phyloP scores from a whole-genome alignment of 2,797 vertebrate species.

The Cheirogaleus major region DNA sequence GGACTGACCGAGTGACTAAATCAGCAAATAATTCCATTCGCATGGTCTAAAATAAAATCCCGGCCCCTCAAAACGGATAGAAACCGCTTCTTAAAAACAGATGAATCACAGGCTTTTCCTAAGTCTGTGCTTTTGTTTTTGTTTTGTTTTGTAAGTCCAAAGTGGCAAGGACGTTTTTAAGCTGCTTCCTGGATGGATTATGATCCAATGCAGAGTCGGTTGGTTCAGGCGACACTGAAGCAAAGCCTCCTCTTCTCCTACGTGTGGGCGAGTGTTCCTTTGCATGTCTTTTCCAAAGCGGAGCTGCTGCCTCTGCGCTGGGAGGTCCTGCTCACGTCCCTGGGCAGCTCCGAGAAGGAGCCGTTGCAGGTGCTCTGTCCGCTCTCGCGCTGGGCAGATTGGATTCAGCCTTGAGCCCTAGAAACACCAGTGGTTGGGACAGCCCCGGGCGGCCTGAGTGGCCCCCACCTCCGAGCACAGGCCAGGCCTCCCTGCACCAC shows the following conservation, averaged over 20 bases:
- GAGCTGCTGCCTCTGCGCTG: background rate
- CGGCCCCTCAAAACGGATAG: background rate
- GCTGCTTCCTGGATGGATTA: background rate
- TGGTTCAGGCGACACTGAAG: rapidly evolving
- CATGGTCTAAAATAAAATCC: background rate
- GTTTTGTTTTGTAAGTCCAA: background rate
- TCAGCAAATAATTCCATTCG: background rate
- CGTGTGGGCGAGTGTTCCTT: rapidly evolving
- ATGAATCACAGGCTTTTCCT: background rate
- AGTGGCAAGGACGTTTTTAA: rapidly evolving
- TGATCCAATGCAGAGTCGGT: rapidly evolving
- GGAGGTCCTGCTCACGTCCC: rapidly evolving
- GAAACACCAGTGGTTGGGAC: rapidly evolving
- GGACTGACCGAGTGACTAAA: background rate
- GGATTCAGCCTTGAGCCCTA: rapidly evolving
- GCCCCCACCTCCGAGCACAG: no score
- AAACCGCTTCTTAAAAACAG: background rate
- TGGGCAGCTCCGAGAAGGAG: rapidly evolving
- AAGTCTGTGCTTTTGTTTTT: background rate
- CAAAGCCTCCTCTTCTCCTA: no score
- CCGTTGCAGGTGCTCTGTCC: no score
- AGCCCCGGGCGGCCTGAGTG: rapidly evolving
- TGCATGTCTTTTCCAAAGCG: rapidly evolving
- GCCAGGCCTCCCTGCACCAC: background rate
- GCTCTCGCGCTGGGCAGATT: rapidly evolving